These are phyloP conservation scores for Apodemia zela DNA, from an alignment of 2,888 invertebrate genomes.

Conservation along the genomic window DNA sequence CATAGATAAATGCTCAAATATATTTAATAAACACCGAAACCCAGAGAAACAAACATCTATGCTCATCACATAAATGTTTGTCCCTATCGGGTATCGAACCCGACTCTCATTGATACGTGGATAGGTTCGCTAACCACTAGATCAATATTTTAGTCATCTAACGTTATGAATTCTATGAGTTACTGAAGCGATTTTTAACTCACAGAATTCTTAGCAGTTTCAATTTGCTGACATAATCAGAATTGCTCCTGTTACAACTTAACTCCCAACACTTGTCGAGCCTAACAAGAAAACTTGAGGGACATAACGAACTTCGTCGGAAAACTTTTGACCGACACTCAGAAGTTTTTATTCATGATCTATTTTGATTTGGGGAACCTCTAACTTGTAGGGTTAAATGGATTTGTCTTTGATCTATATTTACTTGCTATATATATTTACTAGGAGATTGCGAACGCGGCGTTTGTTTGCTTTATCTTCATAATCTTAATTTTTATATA, in stretches of 20 bases:
- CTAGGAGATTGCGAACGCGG: not conserved
- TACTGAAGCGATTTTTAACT: not conserved
- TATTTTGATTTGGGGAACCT: constrained; percentile 21
- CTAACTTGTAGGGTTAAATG: constrained; percentile 2
- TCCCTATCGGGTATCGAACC: too few relatives aligned
- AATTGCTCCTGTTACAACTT: constrained; percentile 32
- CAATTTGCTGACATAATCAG: constrained; percentile 3
- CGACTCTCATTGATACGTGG: too few relatives aligned
- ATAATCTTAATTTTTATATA: too few relatives aligned
- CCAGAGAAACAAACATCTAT: too few relatives aligned
- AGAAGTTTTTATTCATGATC: constrained; percentile 31
- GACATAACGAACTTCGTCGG: constrained; percentile 27
- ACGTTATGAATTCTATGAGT: not conserved
- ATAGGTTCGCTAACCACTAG: too few relatives aligned
- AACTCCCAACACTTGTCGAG: constrained; percentile 28
- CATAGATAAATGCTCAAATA: too few relatives aligned
- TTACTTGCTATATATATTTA: not conserved
- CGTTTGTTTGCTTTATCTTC: not conserved
- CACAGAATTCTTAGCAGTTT: not conserved
- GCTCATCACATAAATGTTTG: too few relatives aligned
- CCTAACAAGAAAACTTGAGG: constrained; percentile 37
- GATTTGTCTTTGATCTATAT: not conserved
- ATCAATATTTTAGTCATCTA: too few relatives aligned
- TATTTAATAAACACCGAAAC: too few relatives aligned
- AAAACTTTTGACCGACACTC: constrained; percentile 28